Percentiles rank a stretch among this genome's conserved stretches.
phyloP scores from a whole-genome alignment of 2,888 invertebrate genomes.

The Chrysolina haemoptera region DNA sequence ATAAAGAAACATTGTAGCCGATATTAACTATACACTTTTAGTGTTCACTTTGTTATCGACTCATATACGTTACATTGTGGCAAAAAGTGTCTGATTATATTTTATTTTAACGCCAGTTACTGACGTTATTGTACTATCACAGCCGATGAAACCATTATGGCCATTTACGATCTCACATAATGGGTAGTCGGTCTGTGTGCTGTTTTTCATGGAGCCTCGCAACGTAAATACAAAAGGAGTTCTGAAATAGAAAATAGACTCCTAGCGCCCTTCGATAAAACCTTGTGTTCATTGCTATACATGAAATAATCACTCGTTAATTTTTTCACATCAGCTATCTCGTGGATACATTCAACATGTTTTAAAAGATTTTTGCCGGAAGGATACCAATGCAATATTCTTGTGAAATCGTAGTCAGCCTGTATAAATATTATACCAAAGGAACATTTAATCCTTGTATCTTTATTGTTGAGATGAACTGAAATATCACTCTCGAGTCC shows the following conservation, averaged over 20 bases:
- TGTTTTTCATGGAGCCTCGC: not conserved
- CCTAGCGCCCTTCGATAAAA: not conserved
- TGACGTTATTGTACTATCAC: slow-evolving; percentile 30
- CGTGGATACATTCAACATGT: no score
- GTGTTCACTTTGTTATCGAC: slow-evolving; percentile 38
- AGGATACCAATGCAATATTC: slow-evolving; percentile 1
- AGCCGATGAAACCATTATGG: slow-evolving; percentile 25
- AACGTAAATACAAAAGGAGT: slow-evolving; percentile 2
- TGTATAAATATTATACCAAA: slow-evolving; percentile 32
- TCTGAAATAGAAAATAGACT: not conserved
- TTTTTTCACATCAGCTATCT: no score
- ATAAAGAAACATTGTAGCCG: slow-evolving; percentile 47
- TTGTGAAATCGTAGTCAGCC: not conserved
- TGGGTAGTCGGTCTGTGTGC: slow-evolving; percentile 15
- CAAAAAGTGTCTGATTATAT: slow-evolving; percentile 41
- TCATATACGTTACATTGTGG: slow-evolving; percentile 37
- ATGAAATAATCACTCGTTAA: no score
- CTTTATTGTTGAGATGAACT: slow-evolving; percentile 27
- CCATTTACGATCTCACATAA: slow-evolving; percentile 21
- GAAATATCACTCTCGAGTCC: slow-evolving; percentile 28
- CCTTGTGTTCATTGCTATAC: no score
- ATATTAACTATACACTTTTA: slow-evolving; percentile 44
- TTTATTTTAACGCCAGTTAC: slow-evolving; percentile 36
- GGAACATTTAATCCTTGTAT: slow-evolving; percentile 24
- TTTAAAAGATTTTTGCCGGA: not conserved